A percentile compares a stretch with the other conserved stretches of the same genome.
These are phyloP conservation scores for Cervus canadensis DNA, from an alignment of 2,113 vertebrate species.

Conservation along the genomic window DNA sequence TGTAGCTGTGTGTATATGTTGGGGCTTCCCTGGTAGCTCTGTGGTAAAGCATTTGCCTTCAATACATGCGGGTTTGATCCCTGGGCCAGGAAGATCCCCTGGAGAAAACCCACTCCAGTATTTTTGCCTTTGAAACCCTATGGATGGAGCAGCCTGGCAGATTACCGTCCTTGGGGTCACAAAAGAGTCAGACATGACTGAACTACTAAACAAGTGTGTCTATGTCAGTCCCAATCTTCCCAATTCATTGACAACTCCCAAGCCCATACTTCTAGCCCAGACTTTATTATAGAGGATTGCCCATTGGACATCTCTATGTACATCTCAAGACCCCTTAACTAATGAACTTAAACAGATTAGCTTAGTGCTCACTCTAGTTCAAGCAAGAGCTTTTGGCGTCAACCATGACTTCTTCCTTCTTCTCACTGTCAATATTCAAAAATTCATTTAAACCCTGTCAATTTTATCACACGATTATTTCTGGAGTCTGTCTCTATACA, in stretches of 20 bases:
- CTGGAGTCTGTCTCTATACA: neutral
- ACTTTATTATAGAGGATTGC: neutral
- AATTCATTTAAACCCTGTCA: neutral
- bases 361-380: neutral
- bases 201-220: neutral
- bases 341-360: neutral
- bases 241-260: neutral
- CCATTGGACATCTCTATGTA: neutral
- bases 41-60: neutral
- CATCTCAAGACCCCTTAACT: neutral
- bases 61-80: neutral
- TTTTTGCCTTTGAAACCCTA: neutral
- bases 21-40: neutral
- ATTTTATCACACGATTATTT: neutral
- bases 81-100: neutral
- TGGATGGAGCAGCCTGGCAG: neutral
- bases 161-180: neutral
- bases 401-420: neutral
- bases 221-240: neutral
- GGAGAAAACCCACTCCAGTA: neutral
- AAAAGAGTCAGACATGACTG: neutral
- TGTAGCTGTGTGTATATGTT: neutral
- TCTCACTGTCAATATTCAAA: neutral
- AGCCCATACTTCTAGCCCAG: neutral
- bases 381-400: neutral